Conservation (phyloP, 2,113 vertebrate species). For the Vulpes ferrilata region DNA sequence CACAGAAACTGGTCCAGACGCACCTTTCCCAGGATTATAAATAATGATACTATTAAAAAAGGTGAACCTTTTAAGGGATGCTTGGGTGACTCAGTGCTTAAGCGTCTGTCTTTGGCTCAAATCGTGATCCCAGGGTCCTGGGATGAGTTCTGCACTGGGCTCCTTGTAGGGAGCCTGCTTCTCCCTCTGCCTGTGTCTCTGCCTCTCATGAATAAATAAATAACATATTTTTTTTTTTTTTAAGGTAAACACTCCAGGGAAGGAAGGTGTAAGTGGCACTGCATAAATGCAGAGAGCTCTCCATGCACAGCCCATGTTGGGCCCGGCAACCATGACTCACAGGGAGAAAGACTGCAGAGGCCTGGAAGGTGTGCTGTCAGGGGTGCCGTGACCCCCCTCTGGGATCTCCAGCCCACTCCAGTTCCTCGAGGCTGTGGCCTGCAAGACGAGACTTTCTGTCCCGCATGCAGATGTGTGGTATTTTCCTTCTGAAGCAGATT, state of each 20-base stretch:
- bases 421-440: fast-evolving
- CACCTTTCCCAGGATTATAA: neutral
- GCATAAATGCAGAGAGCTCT: neutral
- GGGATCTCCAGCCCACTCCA: neutral
- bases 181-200: too few relatives aligned
- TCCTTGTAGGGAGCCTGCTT: too few relatives aligned
- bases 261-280: neutral
- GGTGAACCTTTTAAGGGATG: too few relatives aligned
- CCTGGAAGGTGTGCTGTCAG: fast-evolving
- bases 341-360: neutral
- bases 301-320: neutral
- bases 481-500: neutral
- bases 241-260: neutral
- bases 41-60: neutral
- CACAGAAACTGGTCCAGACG: neutral
- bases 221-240: too few relatives aligned
- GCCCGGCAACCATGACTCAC: fast-evolving
- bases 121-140: too few relatives aligned
- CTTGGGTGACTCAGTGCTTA: too few relatives aligned
- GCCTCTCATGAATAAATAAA: too few relatives aligned
- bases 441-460: too few relatives aligned
- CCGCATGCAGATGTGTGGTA: neutral
- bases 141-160: too few relatives aligned
- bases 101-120: too few relatives aligned
- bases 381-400: neutral